Evolutionary conservation across 2,888 invertebrate species (phyloP), one percentile per base, ranked within the genome.

Genomic region (Cantharis nigra): DNA sequence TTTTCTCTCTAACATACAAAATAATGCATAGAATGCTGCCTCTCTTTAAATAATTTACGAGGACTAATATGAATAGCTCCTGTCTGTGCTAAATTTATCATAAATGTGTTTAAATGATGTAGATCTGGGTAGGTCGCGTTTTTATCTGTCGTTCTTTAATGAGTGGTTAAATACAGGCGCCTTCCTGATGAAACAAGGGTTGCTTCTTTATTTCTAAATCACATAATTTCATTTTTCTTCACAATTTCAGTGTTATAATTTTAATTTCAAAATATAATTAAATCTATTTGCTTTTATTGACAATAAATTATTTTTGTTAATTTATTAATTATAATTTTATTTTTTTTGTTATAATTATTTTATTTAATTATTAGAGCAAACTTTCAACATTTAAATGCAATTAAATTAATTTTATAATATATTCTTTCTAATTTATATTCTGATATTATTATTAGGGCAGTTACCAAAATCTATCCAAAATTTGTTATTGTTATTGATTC

Each of bases 61-160:
- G 79, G 75, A 75, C 71, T 76, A 77, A 83, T 84, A 84, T 84
- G 84, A 84, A 83, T 82, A 83, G 80, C 74, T 80, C 79, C 82
- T 84, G 83, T 84, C 84, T 83, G 82, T 79, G 83, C 83, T 85
- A 84, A 85, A 85, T 85, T 85, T 84, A 83, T 84, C 85, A 84
- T 84, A 82, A 84, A 84, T 81, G 79, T 76, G 76, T 81, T 80
- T 81, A 83, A 83, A 84, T 83, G 83, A 82, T 80, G 81, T 80
- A 80, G 80, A 81, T 80, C 81, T 72, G 76, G 78, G 79, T 72
- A 76, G 74, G 74, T 74, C 71, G 71, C 69, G 77, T 74, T 76
- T 76, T 80, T 80, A 78, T 75, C 80, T 75, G 78, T 33, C 76
- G 76, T 70, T 74, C 64, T 26, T 72, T 78, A 78, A 78, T 78